These are phyloP conservation scores for Hypena proboscidalis DNA, from an alignment of 2,888 invertebrate species.

Conservation along the genomic window DNA sequence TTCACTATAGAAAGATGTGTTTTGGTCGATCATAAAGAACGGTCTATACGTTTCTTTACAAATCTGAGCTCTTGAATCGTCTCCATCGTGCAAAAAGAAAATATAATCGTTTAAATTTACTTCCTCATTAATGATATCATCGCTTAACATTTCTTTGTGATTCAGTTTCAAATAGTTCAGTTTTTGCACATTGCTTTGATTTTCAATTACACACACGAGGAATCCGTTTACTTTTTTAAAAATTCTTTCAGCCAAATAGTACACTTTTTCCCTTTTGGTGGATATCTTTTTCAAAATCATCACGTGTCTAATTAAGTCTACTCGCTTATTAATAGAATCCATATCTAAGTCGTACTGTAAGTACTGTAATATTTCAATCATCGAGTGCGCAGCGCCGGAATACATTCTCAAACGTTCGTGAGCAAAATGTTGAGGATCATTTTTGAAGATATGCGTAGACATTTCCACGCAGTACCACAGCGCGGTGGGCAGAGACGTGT, in stretches of 20 bases:
- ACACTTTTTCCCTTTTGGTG: constrained; percentile 36
- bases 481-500: constrained; percentile 45
- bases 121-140: constrained; percentile 32
- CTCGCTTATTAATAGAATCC: constrained; percentile 41
- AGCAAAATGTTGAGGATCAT: constrained; percentile 39
- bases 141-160: constrained; percentile 43
- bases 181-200: constrained; percentile 42
- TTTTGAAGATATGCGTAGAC: constrained; percentile 51
- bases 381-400: constrained; percentile 40
- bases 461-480: constrained; percentile 58
- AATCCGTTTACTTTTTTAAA: constrained; percentile 50
- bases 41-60: too few relatives aligned
- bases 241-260: constrained; percentile 44
- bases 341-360: constrained; percentile 49
- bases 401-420: constrained; percentile 51
- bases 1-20: too few relatives aligned
- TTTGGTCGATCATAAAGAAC: too few relatives aligned
- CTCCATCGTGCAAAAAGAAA: too few relatives aligned
- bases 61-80: too few relatives aligned
- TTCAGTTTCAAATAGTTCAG: constrained; percentile 50
- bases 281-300: constrained; percentile 47
- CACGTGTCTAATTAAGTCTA: constrained; percentile 44
- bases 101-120: too few relatives aligned
- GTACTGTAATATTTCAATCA: constrained; percentile 51
- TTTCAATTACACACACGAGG: constrained; percentile 47